Evolutionary conservation across 2,888 invertebrate genomes (phyloP).

Genomic region (Cantharis flavilabris): DNA sequence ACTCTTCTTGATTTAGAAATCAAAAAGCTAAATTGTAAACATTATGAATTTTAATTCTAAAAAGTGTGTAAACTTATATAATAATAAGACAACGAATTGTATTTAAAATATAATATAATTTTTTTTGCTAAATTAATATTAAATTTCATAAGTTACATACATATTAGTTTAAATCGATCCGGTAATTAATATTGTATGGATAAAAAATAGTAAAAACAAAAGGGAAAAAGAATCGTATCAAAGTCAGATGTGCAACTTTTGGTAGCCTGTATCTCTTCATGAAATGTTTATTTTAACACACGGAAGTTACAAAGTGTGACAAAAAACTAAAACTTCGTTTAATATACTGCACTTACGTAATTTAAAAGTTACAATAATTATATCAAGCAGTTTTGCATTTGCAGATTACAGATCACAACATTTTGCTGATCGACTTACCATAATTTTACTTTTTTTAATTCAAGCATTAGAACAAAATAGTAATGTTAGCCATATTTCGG

Average conservation of each 20-base stretch:
- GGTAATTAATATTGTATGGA: too few species aligned
- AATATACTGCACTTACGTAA: background rate
- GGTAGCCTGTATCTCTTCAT: background rate
- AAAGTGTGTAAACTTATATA: too few species aligned
- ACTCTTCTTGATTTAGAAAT: too few species aligned
- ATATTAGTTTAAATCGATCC: too few species aligned
- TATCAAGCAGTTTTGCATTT: too few species aligned
- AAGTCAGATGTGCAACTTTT: background rate
- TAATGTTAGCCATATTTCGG: background rate
- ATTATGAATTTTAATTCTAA: too few species aligned
- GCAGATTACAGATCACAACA: too few species aligned
- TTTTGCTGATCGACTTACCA: background rate
- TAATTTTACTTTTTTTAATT: background rate
- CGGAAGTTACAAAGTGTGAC: background rate
- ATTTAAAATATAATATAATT: too few species aligned
- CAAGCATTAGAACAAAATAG: background rate
- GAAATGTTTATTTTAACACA: background rate
- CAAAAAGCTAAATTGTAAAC: too few species aligned
- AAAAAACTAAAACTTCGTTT: background rate
- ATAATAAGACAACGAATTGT: too few species aligned
- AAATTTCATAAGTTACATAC: too few species aligned
- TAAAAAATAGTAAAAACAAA: background rate
- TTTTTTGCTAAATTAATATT: too few species aligned
- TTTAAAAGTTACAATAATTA: background rate
- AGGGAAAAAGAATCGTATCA: background rate